Base-by-base conservation (phyloP, 2,113 vertebrate species). In the Clinocottus analis region DNA sequence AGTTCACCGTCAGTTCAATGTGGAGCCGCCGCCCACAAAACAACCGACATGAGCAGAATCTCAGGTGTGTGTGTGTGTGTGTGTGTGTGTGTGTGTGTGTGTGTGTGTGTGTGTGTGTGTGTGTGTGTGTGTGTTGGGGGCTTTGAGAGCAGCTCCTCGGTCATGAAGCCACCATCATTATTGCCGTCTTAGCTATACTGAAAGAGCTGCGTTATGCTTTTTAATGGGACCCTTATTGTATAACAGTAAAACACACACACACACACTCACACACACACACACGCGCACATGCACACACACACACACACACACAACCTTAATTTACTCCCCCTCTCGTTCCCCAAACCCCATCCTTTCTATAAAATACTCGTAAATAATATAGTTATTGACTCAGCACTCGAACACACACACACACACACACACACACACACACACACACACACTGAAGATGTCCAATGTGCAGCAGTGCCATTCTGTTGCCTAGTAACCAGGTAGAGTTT, bases 401-500 rank as follows among this genome's bases (percentile, higher is more conserved):
- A 70, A 80, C 72, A 66, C 31, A 45, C 8, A 84, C 72, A 76
- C 75, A 60, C 64, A 62, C 62, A 59, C 33, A 67, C 41, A 84
- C 74, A 76, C 75, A 63, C 64, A 65, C 62, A 58, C 39, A 66
- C 55, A 31, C 10, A 60, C 64, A 65, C 62, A 58, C 39, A 66
- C 11, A 56, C 21, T 39, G 68, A n/a, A 51, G 63, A 72, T 80
- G 79, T 80, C 81, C 72, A 37, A 64, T 80, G 80, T 86, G 87
- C 86, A 85, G 90, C 86, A 81, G 79, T 80, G 87, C 86, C 76
- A 65, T 82, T 85, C 82, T 92, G 91, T 94, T 94, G 92, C 92
- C 90, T 94, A 89, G 92, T 87, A 93, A 94, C 92, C 90, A 92
- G 93, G 92, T 93, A 89, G 85, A 91, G 88, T 91, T 92, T 82